Evolutionary conservation across 2,888 invertebrate species (phyloP), one percentile per base, ranked within the genome.

Genomic region (Diploptera punctata): DNA sequence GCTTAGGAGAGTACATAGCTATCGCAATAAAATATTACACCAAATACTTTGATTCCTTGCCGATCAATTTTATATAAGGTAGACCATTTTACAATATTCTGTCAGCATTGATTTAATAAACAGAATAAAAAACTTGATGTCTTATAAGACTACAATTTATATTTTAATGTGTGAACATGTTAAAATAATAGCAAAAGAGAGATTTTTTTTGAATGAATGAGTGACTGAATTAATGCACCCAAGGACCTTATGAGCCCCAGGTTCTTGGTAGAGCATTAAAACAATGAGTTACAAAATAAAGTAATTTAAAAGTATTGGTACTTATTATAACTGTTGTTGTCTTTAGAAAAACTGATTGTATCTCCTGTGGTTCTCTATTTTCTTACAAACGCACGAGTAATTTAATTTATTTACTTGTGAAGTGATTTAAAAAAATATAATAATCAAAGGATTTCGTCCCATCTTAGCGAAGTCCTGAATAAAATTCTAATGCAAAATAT

Each of bases 241-340:
- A 57, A 57, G 57, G n/a, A 29, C 31, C 57, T 57, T 24, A 57
- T 13, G 57, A 57, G 57, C 57, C 57, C 33, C 33, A 33, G 33
- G 33, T 33, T 33, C 33, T 33, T 33, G 33, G 33, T n/a, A n/a
- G n/a, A n/a, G n/a, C n/a, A n/a, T n/a, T n/a, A n/a, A 33, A 33
- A 10, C 33, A 33, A 33, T 5, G 33, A 33, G 10, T 33, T 33
- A 33, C 10, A 7, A 7, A 33, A 33, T 33, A 33, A 33, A 33
- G 33, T 33, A 7, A 33, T 10, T n/a, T n/a, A n/a, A n/a, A n/a
- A n/a, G n/a, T n/a, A 18, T 52, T 52, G 31, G n/a, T 31, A 31
- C 26, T n/a, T 38, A 65, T 65, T 65, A 44, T 65, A 65, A 65
- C 65, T 65, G 65, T 65, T 65, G 65, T 65, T 65, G 65, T 47